A percentile compares a stretch with the other conserved stretches of the same genome.
Conservation (phyloP, 64 coral and sea anemone genomes). For the Porites australiensis region DNA sequence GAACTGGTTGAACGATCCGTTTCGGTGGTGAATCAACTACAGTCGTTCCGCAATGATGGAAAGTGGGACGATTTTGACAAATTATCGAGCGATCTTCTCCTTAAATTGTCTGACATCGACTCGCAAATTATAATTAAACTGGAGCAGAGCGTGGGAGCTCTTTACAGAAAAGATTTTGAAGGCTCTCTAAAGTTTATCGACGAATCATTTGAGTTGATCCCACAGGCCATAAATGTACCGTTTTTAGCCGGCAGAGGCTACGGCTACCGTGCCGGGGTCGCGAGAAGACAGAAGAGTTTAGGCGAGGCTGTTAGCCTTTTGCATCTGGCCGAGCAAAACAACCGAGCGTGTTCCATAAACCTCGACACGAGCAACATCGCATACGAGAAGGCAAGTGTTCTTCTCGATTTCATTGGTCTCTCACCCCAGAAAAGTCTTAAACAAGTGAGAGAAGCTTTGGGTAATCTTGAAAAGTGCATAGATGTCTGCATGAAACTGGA, state of each 20-base stretch:
- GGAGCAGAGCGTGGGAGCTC: slow-evolving; percentile 28
- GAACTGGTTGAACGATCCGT: not conserved
- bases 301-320: slow-evolving; percentile 32
- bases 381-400: slow-evolving; percentile 56
- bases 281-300: slow-evolving; percentile 20
- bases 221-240: not conserved
- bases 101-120: slow-evolving; percentile 16
- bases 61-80: slow-evolving; percentile 44
- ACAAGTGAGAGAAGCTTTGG: not conserved
- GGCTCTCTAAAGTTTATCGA: not conserved
- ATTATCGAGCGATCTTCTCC: not conserved
- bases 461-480: not conserved
- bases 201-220: not conserved
- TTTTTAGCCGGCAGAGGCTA: slow-evolving; percentile 7
- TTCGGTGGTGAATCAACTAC: slow-evolving; percentile 18
- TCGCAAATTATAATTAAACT: slow-evolving; percentile 45
- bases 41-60: slow-evolving; percentile 47
- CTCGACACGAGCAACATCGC: slow-evolving; percentile 31
- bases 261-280: slow-evolving; percentile 42
- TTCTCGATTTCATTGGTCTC: slow-evolving; percentile 48
- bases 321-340: slow-evolving; percentile 9
- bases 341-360: not conserved
- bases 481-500: not conserved
- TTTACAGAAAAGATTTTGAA: slow-evolving; percentile 13
- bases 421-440: not conserved